These are phyloP conservation scores for Prionchulus punctatus DNA, from an alignment of 2,888 invertebrate species.

Conservation along the genomic window DNA sequence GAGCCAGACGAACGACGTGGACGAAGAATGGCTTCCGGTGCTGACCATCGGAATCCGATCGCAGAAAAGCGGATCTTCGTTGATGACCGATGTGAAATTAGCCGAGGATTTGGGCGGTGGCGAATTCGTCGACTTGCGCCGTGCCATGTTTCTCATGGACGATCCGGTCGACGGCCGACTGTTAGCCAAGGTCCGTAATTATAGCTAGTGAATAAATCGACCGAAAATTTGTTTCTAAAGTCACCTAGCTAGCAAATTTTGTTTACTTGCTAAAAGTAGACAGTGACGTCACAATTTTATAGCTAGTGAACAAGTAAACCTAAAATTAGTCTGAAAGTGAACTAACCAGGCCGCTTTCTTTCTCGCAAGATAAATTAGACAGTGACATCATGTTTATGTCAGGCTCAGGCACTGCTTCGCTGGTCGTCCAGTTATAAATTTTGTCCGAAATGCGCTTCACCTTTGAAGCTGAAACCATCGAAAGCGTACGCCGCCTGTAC, in stretches of 20 bases:
- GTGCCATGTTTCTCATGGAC: background rate
- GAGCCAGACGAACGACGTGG: constrained; percentile 1
- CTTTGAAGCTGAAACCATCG: constrained; percentile 23
- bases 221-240: too few relatives aligned
- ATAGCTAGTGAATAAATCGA: too few relatives aligned
- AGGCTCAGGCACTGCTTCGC: constrained; percentile 35
- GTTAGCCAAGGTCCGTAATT: constrained; percentile 1
- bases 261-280: too few relatives aligned
- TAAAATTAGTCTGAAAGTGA: too few relatives aligned
- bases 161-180: background rate
- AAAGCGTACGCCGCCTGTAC: constrained; percentile 23
- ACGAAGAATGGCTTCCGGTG: constrained; percentile 5
- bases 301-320: too few relatives aligned
- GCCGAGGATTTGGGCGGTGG: background rate
- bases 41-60: background rate
- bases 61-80: background rate
- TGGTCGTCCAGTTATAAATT: constrained; percentile 36
- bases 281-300: too few relatives aligned
- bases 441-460: constrained; percentile 36
- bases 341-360: too few relatives aligned
- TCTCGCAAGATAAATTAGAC: too few relatives aligned
- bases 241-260: too few relatives aligned
- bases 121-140: background rate
- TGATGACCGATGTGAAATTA: too few relatives aligned
- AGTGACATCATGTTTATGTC: too few relatives aligned